Base-by-base conservation (phyloP, 2,888 invertebrate species). In the Merodon equestris region DNA sequence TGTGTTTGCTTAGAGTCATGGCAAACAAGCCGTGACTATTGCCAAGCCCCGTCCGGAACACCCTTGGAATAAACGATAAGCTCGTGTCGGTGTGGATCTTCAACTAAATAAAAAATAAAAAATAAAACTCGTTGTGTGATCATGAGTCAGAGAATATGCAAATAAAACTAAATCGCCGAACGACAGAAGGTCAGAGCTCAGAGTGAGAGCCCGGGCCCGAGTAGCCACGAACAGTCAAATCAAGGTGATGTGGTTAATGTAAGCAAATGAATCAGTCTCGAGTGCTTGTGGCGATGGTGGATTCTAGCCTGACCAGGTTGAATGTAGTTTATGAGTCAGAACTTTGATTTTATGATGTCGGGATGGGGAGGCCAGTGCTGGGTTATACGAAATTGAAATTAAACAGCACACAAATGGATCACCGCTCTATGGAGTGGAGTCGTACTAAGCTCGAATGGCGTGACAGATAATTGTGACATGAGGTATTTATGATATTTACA, bases 121-220 rank as follows among this genome's bases (percentile, higher is more conserved):
- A 17, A 9, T 7, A n/a, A n/a, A n/a, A n/a, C n/a, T n/a, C n/a
- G n/a, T 5, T 10, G 13, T 7, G 7, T 50, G 12, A 14, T 1
- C 34, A 34, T 50, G 50, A 50, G n/a, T 50, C 50, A 50, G 50
- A 27, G 9, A 27, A 50, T 50, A 50, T 50, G 50, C 27, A 50
- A 50, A 50, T 50, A 50, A 27, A 47, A 45, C 45, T 9, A 47
- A 47, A 47, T 47, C 47, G n/a, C 47, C 27, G 7, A 27, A 47
- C 1, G 4, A 13, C 34, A 50, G 50, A 50, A 50, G 50, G 50
- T 50, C 34, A 34, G 13, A n/a, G 27, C 27, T 27, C 27, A 27
- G 27, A 27, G 7, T n/a, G n/a, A n/a, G n/a, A n/a, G n/a, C n/a
- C n/a, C n/a, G n/a, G n/a, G n/a, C n/a, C n/a, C n/a, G n/a, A n/a